phyloP scores from a whole-genome alignment of 2,888 invertebrate genomes.

The Drosophila sordidapex region DNA sequence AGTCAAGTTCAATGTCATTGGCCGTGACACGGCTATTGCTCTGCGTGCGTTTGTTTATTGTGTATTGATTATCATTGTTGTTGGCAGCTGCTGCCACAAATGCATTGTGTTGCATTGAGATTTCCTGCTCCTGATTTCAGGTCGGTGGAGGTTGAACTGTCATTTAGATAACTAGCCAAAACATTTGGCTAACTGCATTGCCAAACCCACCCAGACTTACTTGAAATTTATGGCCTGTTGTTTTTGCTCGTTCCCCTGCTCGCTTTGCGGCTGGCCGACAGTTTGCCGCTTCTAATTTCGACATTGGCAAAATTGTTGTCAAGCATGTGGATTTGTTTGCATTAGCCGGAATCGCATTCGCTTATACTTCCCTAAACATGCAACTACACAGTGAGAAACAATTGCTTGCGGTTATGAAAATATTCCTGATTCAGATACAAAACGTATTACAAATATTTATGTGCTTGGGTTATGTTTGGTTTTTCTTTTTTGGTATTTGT shows the following conservation, averaged over 20 bases:
- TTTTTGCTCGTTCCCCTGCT: no score
- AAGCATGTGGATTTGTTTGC: conserved; percentile 29
- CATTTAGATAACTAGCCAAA: conserved; percentile 21
- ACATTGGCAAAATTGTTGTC: conserved; percentile 38
- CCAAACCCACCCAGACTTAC: conserved; percentile 14
- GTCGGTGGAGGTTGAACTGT: neutral
- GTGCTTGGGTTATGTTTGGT: neutral
- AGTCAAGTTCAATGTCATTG: conserved; percentile 74
- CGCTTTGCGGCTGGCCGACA: neutral
- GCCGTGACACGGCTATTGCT: conserved; percentile 50
- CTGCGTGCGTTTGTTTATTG: neutral
- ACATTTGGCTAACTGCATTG: conserved; percentile 34
- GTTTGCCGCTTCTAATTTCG: conserved; percentile 19
- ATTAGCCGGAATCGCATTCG: conserved; percentile 13
- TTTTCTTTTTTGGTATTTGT: neutral
- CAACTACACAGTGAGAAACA: neutral
- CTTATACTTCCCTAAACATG: neutral
- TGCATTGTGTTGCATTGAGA: conserved; percentile 34
- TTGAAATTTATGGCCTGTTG: neutral
- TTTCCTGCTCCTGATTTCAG: conserved; percentile 46
- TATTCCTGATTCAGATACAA: neutral
- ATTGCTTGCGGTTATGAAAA: neutral
- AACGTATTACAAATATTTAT: neutral
- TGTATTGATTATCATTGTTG: neutral
- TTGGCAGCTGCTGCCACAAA: conserved; percentile 1